Evolutionary conservation across 1,140 invertebrate species (phyloP).

Genomic region (Panagrolaimus sp.): DNA sequence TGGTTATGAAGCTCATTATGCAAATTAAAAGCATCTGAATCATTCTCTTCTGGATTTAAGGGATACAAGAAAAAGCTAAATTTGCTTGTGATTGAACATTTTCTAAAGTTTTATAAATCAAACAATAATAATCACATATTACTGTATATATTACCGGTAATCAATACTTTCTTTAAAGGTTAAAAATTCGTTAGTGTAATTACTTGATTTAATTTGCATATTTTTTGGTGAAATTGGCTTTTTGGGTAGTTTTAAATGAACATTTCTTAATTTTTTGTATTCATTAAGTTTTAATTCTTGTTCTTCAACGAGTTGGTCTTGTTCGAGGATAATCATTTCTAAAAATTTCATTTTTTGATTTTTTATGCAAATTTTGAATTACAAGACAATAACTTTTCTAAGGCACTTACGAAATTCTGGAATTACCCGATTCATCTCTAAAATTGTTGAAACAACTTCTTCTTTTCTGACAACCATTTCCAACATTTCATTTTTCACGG

Average conservation of each 20-base stretch:
- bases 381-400: too few species aligned
- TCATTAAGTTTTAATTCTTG: slow-evolving; percentile 25
- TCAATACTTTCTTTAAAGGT: slow-evolving; percentile 34
- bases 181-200: not conserved
- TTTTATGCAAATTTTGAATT: not conserved
- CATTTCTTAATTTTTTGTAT: slow-evolving; percentile 47
- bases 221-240: slow-evolving; percentile 31
- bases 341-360: not conserved
- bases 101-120: slow-evolving; percentile 32
- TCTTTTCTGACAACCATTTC: too few species aligned
- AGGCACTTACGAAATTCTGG: too few species aligned
- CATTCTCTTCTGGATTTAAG: not conserved
- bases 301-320: not conserved
- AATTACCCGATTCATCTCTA: too few species aligned
- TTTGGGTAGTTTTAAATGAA: slow-evolving; percentile 45
- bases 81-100: slow-evolving; percentile 47
- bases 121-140: slow-evolving; percentile 15
- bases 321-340: too few species aligned
- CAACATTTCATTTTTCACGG: too few species aligned
- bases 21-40: slow-evolving; percentile 12
- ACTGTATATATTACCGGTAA: slow-evolving; percentile 23
- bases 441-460: too few species aligned
- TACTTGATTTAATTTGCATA: not conserved
- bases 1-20: slow-evolving; percentile 31
- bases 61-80: slow-evolving; percentile 46